These are phyloP conservation scores for Gnathochromis pfefferi DNA, from an alignment of 2,113 vertebrate genomes.

Conservation along the genomic window DNA sequence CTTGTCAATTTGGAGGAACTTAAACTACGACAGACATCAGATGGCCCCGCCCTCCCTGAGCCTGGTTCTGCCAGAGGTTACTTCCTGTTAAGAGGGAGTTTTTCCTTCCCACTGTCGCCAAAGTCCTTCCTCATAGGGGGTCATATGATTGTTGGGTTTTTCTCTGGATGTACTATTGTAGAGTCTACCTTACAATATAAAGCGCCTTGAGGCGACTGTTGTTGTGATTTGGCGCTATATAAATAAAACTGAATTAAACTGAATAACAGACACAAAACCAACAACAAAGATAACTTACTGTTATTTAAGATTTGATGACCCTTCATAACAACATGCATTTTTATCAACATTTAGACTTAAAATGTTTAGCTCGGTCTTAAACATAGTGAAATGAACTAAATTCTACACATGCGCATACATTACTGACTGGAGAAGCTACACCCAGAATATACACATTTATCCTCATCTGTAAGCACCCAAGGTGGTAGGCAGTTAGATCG, in stretches of 20 bases:
- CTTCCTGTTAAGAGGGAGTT: background rate
- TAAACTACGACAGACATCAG: background rate
- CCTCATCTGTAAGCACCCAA: background rate
- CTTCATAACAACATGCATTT: background rate
- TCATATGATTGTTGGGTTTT: background rate
- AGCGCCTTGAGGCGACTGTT: background rate
- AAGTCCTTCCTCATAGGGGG: background rate
- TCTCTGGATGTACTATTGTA: background rate
- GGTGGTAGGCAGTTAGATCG: constrained; percentile 46
- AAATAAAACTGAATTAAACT: background rate
- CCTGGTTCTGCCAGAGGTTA: accelerated
- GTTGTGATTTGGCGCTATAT: background rate
- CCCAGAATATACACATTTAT: background rate
- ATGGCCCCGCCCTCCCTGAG: background rate
- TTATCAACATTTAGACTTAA: background rate
- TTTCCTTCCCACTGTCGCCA: background rate
- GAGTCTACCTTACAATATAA: background rate
- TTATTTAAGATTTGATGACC: background rate
- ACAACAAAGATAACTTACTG: background rate
- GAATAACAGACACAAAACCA: background rate
- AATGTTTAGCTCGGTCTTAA: background rate
- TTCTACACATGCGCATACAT: background rate
- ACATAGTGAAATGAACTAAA: background rate
- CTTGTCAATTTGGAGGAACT: background rate
- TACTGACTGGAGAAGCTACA: background rate